phyloP scores from a whole-genome alignment of 2,888 invertebrate genomes.

The Eurytoma californica region DNA sequence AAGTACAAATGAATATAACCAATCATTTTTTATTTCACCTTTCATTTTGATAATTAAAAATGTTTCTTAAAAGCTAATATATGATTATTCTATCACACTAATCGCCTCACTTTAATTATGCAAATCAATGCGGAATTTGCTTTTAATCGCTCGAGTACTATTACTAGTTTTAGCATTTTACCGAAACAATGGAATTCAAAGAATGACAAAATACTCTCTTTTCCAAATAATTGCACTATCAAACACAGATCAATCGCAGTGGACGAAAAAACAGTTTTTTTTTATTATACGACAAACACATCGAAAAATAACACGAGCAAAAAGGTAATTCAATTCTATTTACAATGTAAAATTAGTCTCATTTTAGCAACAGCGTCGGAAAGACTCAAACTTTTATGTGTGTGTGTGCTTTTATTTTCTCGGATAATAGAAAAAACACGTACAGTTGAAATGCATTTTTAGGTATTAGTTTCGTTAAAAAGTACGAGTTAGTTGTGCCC shows the following conservation, averaged over 20 bases:
- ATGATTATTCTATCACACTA: constrained; percentile 54
- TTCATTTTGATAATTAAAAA: constrained; percentile 52
- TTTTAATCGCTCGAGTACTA: constrained; percentile 33
- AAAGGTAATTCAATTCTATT: constrained; percentile 10
- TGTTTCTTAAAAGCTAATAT: constrained; percentile 49
- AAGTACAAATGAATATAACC: constrained; percentile 41
- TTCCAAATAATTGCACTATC: background rate
- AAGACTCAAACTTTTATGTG: constrained; percentile 7
- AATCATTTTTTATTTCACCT: constrained; percentile 53
- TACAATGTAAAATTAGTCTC: constrained; percentile 42
- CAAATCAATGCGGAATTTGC: constrained; percentile 41
- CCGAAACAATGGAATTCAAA: too few species aligned
- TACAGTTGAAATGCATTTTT: constrained; percentile 31
- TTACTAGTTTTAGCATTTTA: constrained; percentile 19
- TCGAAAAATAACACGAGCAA: background rate
- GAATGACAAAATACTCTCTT: too few species aligned
- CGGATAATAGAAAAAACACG: constrained; percentile 44
- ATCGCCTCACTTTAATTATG: constrained; percentile 47
- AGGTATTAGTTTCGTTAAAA: constrained; percentile 21
- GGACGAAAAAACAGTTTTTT: background rate
- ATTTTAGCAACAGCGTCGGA: constrained; percentile 18
- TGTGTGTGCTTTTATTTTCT: constrained; percentile 10
- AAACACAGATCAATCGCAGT: background rate
- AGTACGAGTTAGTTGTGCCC: constrained; percentile 49
- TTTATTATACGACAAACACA: background rate